These are phyloP conservation scores for Falco punctatus DNA, from an alignment of 2,113 vertebrate species.

Conservation along the genomic window DNA sequence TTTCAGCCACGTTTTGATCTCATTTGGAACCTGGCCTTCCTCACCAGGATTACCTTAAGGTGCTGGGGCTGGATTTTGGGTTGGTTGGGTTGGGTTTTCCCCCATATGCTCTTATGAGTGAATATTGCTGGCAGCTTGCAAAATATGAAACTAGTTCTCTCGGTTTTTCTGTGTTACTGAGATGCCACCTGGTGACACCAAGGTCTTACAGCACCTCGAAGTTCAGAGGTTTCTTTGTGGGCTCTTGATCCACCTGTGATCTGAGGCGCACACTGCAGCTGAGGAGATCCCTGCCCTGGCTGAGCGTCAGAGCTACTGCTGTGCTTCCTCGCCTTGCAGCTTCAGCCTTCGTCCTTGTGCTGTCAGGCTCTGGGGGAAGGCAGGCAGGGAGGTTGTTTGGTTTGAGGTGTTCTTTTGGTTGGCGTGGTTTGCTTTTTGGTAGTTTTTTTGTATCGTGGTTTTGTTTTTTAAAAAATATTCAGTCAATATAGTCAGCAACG, in stretches of 20 bases:
- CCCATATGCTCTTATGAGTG: fast-evolving
- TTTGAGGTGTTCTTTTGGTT: neutral
- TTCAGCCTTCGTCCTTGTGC: neutral
- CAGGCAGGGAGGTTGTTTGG: neutral
- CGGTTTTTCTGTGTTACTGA: neutral
- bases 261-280: fast-evolving
- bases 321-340: neutral
- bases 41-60: neutral
- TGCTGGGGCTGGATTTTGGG: neutral
- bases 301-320: neutral
- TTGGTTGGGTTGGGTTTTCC: neutral
- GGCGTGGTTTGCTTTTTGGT: neutral
- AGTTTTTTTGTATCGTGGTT: neutral
- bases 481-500: neutral
- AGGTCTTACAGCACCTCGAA: neutral
- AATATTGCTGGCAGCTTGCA: neutral
- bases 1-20: neutral
- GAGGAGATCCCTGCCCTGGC: neutral
- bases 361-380: neutral
- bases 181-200: neutral
- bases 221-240: neutral
- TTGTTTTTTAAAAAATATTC: neutral
- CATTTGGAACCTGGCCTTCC: neutral
- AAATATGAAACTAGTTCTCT: neutral
- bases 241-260: neutral